These are phyloP conservation scores for Entelurus aequoreus DNA, from an alignment of 2,113 vertebrate genomes.

Conservation along the genomic window DNA sequence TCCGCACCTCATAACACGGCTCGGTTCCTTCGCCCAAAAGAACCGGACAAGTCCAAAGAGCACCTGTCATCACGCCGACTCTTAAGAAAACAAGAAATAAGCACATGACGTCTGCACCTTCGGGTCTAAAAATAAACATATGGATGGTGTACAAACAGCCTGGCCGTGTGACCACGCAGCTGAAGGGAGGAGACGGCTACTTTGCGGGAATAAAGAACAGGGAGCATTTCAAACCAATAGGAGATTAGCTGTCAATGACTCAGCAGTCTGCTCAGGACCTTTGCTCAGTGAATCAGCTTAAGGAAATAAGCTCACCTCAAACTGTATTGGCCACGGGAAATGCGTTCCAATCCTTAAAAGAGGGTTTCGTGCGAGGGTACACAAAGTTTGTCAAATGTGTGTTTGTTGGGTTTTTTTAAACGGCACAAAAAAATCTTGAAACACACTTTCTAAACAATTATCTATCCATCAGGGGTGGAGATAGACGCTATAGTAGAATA, in stretches of 20 bases:
- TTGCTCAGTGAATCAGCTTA: constrained; percentile 62
- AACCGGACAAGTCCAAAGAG: background rate
- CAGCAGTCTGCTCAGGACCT: constrained; percentile 58
- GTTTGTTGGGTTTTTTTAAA: too few relatives aligned
- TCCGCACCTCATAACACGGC: background rate
- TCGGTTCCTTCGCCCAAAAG: background rate
- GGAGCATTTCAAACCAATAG: constrained; percentile 13
- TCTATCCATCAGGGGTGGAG: too few relatives aligned
- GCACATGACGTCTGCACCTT: background rate
- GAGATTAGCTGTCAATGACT: constrained; percentile 55
- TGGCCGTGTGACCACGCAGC: constrained; percentile 12
- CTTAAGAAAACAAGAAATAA: constrained; percentile 2
- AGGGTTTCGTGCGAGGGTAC: background rate
- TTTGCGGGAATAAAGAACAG: constrained; percentile 10
- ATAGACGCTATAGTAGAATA: too few relatives aligned
- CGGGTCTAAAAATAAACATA: constrained; percentile 21
- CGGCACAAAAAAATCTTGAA: too few relatives aligned
- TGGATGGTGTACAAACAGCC: background rate
- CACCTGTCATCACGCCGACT: constrained; percentile 15
- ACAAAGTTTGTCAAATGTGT: background rate
- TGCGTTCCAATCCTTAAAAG: constrained; percentile 20
- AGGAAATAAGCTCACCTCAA: constrained; percentile 34
- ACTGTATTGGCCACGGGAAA: constrained; percentile 7
- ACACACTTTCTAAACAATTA: too few relatives aligned
- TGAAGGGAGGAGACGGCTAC: constrained; percentile 9